These are phyloP conservation scores for Mormyrus lacerda DNA, from an alignment of 2,113 vertebrate species.

Conservation along the genomic window DNA sequence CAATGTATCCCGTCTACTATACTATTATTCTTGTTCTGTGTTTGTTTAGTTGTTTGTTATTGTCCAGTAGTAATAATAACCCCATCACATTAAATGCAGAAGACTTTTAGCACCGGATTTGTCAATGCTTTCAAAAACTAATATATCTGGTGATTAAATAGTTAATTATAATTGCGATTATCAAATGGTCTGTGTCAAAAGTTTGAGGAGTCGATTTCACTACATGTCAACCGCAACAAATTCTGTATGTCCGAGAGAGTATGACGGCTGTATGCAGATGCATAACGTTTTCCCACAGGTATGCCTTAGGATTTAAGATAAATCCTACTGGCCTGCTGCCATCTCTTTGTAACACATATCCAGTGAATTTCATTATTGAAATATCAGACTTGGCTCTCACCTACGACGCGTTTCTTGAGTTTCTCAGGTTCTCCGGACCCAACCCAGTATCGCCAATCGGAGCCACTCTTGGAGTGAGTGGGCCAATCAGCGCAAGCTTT, in stretches of 20 bases:
- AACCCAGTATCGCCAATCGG: constrained; percentile 85
- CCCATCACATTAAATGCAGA: neutral
- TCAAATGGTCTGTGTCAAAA: neutral
- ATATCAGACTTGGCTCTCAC: constrained; percentile 44
- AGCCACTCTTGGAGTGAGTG: constrained; percentile 77
- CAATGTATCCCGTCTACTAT: neutral
- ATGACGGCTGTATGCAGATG: neutral
- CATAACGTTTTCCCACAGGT: neutral
- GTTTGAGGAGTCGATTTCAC: neutral
- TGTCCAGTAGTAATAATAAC: neutral
- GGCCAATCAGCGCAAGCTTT: constrained; percentile 87
- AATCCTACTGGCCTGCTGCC: neutral
- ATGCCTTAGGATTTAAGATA: neutral
- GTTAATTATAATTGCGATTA: neutral
- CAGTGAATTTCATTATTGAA: constrained; percentile 35
- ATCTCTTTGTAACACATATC: constrained; percentile 21
- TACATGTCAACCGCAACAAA: neutral
- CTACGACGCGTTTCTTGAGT: constrained; percentile 59
- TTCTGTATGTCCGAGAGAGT: neutral
- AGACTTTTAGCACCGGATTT: neutral
- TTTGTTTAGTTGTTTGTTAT: neutral
- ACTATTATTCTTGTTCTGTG: neutral
- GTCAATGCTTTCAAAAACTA: neutral
- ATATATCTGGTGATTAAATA: neutral
- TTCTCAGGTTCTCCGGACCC: constrained; percentile 74